Evolutionary conservation across 92 coral and sea anemone genomes (phyloP).

Genomic region (Micromussa lordhowensis): DNA sequence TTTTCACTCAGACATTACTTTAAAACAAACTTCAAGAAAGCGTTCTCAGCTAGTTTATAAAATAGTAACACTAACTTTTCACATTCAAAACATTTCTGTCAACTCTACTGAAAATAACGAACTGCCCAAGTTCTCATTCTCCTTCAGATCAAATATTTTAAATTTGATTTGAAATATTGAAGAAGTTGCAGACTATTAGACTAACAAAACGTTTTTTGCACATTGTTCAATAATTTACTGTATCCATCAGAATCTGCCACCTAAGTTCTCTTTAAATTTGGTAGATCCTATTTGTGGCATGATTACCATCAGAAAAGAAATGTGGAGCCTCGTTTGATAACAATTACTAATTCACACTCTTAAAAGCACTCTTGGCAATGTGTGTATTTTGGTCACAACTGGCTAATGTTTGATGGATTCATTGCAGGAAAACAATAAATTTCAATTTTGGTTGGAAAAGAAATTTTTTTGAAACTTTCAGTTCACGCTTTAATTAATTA

Average conservation of each 20-base stretch:
- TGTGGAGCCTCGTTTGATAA: neutral
- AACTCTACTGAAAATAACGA: neutral
- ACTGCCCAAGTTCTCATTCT: neutral
- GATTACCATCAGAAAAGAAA: neutral
- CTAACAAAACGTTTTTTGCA: neutral
- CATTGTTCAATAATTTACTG: constrained; percentile 22
- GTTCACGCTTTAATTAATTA: neutral
- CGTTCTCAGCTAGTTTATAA: too few species aligned
- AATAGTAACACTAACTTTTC: too few species aligned
- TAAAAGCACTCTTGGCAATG: neutral
- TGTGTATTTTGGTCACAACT: neutral
- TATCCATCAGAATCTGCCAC: constrained; percentile 5
- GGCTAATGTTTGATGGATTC: too few species aligned
- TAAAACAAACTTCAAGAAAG: too few species aligned
- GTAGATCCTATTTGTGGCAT: neutral
- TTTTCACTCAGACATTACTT: too few species aligned
- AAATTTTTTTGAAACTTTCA: neutral
- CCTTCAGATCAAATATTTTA: neutral
- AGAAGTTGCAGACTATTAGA: neutral
- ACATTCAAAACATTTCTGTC: too few species aligned
- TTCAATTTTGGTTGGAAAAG: neutral
- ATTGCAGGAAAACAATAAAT: neutral
- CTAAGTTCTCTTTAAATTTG: neutral
- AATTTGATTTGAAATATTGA: neutral
- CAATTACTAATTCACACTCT: neutral